Evolutionary conservation across 2,113 vertebrate genomes (phyloP).

Genomic region (Nannospalax galili): DNA sequence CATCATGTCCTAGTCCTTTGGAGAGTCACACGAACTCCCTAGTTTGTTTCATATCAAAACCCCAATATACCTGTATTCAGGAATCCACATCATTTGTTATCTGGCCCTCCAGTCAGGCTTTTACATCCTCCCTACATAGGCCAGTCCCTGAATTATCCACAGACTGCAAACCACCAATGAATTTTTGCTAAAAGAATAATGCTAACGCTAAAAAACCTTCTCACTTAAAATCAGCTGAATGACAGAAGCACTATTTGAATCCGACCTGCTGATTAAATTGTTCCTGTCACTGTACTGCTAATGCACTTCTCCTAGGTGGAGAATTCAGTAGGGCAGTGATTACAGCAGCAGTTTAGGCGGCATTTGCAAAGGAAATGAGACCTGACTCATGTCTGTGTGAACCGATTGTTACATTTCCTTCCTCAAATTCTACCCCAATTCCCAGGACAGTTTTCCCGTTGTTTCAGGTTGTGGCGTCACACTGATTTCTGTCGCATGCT

Average conservation of each 20-base stretch:
- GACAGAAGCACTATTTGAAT: not conserved
- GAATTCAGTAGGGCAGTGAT: conserved; percentile 24
- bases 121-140: not conserved
- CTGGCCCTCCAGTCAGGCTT: not conserved
- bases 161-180: not conserved
- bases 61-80: not conserved
- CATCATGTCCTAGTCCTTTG: not conserved
- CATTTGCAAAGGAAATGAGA: conserved; percentile 66
- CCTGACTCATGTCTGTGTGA: conserved; percentile 63
- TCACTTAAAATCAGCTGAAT: not conserved
- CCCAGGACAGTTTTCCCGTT: not conserved
- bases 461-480: conserved; percentile 3
- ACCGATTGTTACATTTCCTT: conserved; percentile 56
- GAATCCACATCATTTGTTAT: not conserved
- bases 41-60: not conserved
- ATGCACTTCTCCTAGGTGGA: not conserved
- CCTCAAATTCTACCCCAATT: conserved; percentile 1
- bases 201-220: not conserved
- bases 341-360: not conserved
- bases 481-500: not conserved
- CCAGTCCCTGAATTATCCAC: not conserved
- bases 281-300: not conserved
- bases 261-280: not conserved
- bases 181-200: not conserved
- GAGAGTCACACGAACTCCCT: not conserved